Conservation (phyloP, 2,113 vertebrate genomes). For the Pituophis catenifer region DNA sequence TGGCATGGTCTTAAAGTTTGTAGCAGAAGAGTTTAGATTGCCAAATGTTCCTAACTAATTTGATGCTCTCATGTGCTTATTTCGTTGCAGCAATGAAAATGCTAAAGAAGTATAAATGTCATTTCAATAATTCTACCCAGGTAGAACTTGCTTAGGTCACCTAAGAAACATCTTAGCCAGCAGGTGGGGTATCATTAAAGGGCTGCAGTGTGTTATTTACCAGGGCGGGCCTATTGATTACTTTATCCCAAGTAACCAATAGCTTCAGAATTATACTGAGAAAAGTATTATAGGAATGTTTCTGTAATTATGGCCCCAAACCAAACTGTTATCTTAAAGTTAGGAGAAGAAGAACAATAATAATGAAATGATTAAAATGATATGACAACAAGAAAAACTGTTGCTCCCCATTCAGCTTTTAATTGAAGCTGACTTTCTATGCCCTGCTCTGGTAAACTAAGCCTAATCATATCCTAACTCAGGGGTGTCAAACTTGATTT, state of each 20-base stretch:
- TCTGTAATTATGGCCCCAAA: fast-evolving
- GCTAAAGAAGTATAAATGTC: not conserved
- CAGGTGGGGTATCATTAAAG: not conserved
- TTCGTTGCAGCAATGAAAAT: not conserved
- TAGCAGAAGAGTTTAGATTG: not conserved
- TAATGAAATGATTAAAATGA: fast-evolving
- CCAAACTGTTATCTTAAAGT: not conserved
- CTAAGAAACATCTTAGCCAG: not conserved
- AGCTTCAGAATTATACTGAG: not conserved
- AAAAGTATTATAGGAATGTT: not conserved
- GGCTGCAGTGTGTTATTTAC: not conserved
- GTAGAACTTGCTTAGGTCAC: not conserved
- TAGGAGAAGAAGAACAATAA: not conserved
- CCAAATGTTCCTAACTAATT: not conserved
- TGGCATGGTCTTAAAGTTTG: not conserved
- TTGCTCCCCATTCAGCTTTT: not conserved
- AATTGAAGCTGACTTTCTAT: not conserved
- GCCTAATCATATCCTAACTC: not conserved
- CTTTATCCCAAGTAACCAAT: not conserved
- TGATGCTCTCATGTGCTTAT: not conserved
- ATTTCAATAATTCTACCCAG: not conserved
- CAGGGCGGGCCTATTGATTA: not conserved
- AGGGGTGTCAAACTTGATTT: too few species aligned
- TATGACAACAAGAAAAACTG: not conserved
- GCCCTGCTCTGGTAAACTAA: not conserved